A percentile compares a stretch with the other conserved stretches of the same genome.
These are phyloP conservation scores for Poecilia latipinna DNA, from an alignment of 2,113 vertebrate genomes.

Conservation along the genomic window DNA sequence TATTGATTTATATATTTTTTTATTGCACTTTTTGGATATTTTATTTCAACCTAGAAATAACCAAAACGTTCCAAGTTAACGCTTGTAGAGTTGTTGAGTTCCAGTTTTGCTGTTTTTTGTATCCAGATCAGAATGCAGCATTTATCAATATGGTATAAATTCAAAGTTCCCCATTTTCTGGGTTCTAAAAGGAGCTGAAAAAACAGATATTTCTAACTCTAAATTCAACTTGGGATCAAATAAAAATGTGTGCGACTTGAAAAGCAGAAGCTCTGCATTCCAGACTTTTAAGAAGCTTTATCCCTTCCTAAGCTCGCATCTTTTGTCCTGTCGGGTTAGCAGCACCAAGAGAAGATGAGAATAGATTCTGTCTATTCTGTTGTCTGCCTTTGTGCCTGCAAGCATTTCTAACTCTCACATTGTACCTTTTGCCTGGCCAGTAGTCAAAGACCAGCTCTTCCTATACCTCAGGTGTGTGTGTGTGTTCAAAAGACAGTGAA, in stretches of 20 bases:
- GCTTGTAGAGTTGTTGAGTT: neutral
- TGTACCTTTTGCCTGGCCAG: constrained; percentile 38
- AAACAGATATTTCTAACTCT: neutral
- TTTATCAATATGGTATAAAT: neutral
- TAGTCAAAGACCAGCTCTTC: constrained; percentile 49
- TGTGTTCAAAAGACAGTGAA: constrained; percentile 69
- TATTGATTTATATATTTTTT: neutral
- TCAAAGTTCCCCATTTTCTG: neutral
- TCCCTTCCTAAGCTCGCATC: constrained; percentile 14
- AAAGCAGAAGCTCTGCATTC: constrained; percentile 44
- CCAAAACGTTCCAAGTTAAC: neutral
- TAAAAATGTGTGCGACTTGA: constrained; percentile 24
- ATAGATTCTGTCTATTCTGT: constrained; percentile 62
- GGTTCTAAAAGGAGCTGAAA: neutral
- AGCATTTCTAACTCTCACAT: constrained; percentile 54
- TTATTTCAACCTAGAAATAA: neutral
- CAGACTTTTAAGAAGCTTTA: constrained; percentile 4
- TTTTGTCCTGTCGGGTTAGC: constrained; percentile 56
- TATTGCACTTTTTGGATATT: neutral
- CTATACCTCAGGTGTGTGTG: constrained; percentile 15
- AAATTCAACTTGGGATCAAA: constrained; percentile 10
- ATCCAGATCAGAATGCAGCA: neutral
- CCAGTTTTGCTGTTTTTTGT: neutral
- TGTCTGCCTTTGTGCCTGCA: constrained; percentile 67
- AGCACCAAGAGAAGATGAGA: constrained; percentile 58